phyloP scores from a whole-genome alignment of 2,888 invertebrate genomes.

The Onthophagus sagittarius region DNA sequence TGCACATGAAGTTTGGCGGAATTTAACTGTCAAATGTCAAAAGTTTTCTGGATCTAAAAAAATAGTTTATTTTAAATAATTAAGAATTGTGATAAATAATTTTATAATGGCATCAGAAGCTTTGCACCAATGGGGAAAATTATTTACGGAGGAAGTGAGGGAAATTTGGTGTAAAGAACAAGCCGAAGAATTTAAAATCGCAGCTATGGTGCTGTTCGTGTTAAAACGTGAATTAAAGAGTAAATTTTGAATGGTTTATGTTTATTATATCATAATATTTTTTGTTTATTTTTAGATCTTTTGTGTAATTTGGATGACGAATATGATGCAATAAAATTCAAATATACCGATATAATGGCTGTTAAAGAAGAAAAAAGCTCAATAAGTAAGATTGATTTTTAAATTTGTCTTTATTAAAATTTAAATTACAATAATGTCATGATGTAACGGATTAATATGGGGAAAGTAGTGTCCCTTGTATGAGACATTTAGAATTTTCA shows the following conservation, averaged over 20 bases:
- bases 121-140: conserved; percentile 12
- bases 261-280: neutral
- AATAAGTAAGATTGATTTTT: neutral
- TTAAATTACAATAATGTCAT: too few species aligned
- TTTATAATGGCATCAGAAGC: conserved; percentile 14
- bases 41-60: neutral
- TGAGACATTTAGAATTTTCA: too few species aligned
- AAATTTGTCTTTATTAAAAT: neutral
- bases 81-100: neutral
- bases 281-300: neutral
- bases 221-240: conserved; percentile 18
- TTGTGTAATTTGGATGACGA: neutral
- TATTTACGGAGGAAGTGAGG: conserved; percentile 14
- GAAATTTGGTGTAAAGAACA: conserved; percentile 14
- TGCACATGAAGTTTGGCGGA: neutral
- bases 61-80: neutral
- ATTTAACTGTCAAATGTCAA: neutral
- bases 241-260: conserved; percentile 4
- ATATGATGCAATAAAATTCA: neutral
- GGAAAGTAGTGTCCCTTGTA: too few species aligned
- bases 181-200: conserved; percentile 15
- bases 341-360: neutral
- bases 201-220: conserved; percentile 18
- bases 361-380: neutral
- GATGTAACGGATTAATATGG: too few species aligned